phyloP scores from a whole-genome alignment of 1,140 invertebrate species.

The Lithobius niger region DNA sequence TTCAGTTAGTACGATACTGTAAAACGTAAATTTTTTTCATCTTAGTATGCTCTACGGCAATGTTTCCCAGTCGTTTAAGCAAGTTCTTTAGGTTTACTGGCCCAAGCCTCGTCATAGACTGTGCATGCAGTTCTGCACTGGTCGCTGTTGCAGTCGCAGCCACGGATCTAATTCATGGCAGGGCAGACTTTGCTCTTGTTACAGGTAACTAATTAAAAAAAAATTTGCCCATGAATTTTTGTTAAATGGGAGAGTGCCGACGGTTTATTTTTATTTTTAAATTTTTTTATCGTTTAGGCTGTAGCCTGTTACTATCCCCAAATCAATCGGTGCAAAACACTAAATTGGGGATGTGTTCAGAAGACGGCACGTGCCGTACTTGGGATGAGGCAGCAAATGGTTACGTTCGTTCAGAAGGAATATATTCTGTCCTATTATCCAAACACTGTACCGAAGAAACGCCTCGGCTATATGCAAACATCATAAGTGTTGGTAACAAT shows the following conservation, averaged over 20 bases:
- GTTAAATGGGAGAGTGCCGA: too few species aligned
- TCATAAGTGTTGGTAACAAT: background rate
- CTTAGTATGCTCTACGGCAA: background rate
- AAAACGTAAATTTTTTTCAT: background rate
- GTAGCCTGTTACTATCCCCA: constrained; percentile 1
- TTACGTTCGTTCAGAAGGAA: background rate
- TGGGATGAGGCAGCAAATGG: background rate
- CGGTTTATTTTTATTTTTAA: background rate
- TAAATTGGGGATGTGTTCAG: background rate
- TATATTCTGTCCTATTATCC: background rate
- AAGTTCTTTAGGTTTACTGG: background rate
- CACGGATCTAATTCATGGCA: background rate
- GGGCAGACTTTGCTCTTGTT: background rate
- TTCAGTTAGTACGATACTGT: too few species aligned
- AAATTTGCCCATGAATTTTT: too few species aligned
- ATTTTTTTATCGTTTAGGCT: background rate
- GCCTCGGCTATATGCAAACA: background rate
- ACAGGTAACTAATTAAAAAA: too few species aligned
- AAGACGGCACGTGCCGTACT: background rate
- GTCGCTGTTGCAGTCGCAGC: background rate
- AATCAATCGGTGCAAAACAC: background rate
- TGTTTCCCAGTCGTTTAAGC: background rate
- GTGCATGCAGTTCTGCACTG: constrained; percentile 1
- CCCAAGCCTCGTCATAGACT: background rate
- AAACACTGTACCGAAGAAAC: background rate